Evolutionary conservation across 1,140 invertebrate genomes (phyloP).

Genomic region (Caenorhabditis tropicalis): DNA sequence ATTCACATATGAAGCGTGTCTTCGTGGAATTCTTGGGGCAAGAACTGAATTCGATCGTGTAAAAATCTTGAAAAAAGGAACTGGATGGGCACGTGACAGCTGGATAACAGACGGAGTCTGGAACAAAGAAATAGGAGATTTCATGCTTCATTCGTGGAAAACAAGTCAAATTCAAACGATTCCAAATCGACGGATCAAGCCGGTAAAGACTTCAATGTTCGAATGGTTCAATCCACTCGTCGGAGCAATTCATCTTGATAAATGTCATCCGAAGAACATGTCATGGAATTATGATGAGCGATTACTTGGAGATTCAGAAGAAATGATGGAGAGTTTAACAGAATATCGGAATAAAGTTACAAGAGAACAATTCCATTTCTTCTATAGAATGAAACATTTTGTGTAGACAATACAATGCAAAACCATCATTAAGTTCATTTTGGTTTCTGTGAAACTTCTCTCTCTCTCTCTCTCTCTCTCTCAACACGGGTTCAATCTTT

Average conservation of each 20-base stretch:
- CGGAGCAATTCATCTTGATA: constrained; percentile 15
- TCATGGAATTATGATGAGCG: constrained; percentile 26
- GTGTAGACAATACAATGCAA: not conserved
- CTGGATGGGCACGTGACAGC: constrained; percentile 14
- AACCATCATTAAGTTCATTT: not conserved
- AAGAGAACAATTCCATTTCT: constrained; percentile 3
- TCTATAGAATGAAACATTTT: constrained; percentile 17
- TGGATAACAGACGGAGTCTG: constrained; percentile 17
- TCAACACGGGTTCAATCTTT: not conserved
- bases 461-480: not conserved
- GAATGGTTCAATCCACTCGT: constrained; percentile 27
- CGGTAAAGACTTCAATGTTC: constrained; percentile 10
- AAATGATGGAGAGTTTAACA: constrained; percentile 15
- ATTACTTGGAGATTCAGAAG: constrained; percentile 17
- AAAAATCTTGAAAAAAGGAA: constrained; percentile 25
- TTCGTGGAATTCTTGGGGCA: not conserved
- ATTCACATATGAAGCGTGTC: constrained; percentile 20
- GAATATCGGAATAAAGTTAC: not conserved
- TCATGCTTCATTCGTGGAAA: constrained; percentile 33
- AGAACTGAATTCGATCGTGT: constrained; percentile 31
- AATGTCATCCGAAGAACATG: constrained; percentile 29
- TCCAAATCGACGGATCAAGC: constrained; percentile 2
- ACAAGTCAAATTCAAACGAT: constrained; percentile 22
- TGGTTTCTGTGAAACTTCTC: not conserved
- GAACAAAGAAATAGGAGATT: constrained; percentile 32